Evolutionary conservation across 2,797 vertebrate genomes (phyloP).

Genomic region (Nyctalus aviator): DNA sequence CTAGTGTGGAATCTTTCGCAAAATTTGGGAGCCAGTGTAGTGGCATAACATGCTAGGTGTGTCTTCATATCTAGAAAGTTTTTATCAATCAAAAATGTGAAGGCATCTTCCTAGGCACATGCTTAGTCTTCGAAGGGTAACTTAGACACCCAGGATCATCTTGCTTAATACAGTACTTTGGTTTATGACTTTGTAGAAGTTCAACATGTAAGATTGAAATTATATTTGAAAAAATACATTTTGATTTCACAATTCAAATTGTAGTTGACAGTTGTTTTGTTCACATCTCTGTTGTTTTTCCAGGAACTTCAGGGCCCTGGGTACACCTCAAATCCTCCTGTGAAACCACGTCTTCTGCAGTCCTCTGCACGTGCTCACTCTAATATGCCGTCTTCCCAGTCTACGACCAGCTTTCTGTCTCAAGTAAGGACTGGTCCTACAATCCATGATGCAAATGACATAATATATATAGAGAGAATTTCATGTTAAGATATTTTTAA

Average conservation of each 20-base stretch:
- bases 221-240: background rate
- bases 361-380: slow-evolving; percentile 67
- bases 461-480: background rate
- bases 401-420: slow-evolving; percentile 75
- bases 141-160: background rate
- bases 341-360: slow-evolving; percentile 17
- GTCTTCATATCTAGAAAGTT: background rate
- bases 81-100: background rate
- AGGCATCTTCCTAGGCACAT: background rate
- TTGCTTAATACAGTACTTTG: background rate
- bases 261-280: background rate
- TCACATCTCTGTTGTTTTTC: slow-evolving; percentile 58
- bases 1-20: background rate
- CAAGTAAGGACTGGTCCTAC: slow-evolving; percentile 81
- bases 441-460: background rate
- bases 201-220: background rate
- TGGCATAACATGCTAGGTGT: too few species aligned
- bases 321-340: slow-evolving; percentile 63
- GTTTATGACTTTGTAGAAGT: background rate
- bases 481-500: background rate
- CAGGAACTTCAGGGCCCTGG: slow-evolving; percentile 91
- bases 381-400: slow-evolving; percentile 75
- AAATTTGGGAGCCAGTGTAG: background rate
- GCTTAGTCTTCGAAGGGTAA: background rate
- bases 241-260: slow-evolving; percentile 23